Evolutionary conservation across 30 jellyfish, hydroid and myxozoan genomes (phyloP), one percentile per base, ranked within the genome.

Genomic region (Turritopsis rubra): DNA sequence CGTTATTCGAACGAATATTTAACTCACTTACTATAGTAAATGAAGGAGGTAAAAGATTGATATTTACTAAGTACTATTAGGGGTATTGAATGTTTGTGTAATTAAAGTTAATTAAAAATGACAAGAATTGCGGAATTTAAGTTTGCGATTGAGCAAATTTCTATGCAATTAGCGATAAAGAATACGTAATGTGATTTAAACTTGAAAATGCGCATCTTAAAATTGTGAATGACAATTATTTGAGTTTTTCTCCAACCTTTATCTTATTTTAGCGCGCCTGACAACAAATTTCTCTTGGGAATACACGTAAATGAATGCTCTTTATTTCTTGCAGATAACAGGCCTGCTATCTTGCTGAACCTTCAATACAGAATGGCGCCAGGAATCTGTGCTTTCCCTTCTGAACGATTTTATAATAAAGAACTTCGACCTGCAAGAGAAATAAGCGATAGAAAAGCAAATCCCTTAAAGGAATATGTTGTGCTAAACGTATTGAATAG

Each of bases 351-450:
- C 24, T 18, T 86, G 86, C 80, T 93, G 28, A 89, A 85, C 21
- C 84, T 68, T 41, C 99, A 93, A 75, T 93, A 93, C 65, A 96
- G 99, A 23, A 93, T 93, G 99, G 96, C 91, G 54, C 94, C 95
- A 5, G 99, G 82, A 25, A 93, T 93, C 54, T 93, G 97, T 75
- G 81, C 85, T 31, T 93, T 88, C 82, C 99, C 99, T 20, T 88
- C 96, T 8, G 70, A 80, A 74, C 70, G 81, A 30, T 93, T 93
- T 76, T 93, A 93, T 83, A 79, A 89, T 66, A 95, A 93, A 17
- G 75, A 83, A 17, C 88, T 93, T 20, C 7, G 13, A 28, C 87
- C 99, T 16, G 91, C 96, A 22, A 74, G 21, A 28, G 89, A 84
- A 20, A 26, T 72, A 28, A 18, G 21, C 18, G 23, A 17, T 0